These are phyloP conservation scores for Spatula versicolor DNA, from an alignment of 2,797 vertebrate species.

Conservation along the genomic window DNA sequence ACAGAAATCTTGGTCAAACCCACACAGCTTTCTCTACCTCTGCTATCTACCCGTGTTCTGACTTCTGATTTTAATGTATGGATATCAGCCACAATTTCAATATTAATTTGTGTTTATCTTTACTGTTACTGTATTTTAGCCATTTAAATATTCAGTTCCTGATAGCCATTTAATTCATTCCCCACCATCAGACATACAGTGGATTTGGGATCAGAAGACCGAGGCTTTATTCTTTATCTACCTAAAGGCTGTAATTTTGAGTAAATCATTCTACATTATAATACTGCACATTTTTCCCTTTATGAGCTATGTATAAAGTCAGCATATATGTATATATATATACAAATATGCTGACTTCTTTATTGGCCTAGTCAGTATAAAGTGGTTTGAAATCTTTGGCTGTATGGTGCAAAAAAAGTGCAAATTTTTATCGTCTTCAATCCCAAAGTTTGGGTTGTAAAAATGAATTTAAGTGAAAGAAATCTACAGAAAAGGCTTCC, in stretches of 20 bases:
- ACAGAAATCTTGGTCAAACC: neutral
- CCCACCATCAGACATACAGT: neutral
- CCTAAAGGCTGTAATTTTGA: neutral
- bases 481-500: neutral
- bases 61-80: neutral
- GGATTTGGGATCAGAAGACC: neutral
- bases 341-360: neutral
- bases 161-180: neutral
- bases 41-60: neutral
- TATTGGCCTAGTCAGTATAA: neutral
- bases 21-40: neutral
- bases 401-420: neutral
- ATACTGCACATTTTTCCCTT: neutral
- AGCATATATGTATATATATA: fast-evolving
- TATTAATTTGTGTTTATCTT: neutral
- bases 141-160: neutral
- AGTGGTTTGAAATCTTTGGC: neutral
- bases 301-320: neutral
- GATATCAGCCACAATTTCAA: neutral
- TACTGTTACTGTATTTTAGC: neutral
- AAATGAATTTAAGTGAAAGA: neutral
- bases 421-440: neutral
- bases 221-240: neutral
- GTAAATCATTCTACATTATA: neutral
- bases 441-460: neutral